Percentiles rank a stretch among this genome's conserved stretches.
Conservation (phyloP, 2,113 vertebrate genomes). For the Gavia stellata region DNA sequence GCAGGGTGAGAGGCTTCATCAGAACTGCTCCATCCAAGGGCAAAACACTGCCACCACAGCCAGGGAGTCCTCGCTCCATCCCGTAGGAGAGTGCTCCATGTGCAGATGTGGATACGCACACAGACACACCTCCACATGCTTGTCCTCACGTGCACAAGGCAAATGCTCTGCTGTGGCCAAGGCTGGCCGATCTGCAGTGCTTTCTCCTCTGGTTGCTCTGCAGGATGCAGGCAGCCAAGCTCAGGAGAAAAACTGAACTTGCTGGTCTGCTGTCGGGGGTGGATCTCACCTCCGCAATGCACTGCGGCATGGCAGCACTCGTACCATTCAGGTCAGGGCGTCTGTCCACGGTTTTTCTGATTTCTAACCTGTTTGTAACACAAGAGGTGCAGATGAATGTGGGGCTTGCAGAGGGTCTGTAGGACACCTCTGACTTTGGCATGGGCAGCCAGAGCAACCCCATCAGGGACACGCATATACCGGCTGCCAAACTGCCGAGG, state of each 20-base stretch:
- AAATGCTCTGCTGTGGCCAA: background rate
- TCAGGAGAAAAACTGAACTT: background rate
- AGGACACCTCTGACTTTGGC: background rate
- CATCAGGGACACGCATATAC: rapidly evolving
- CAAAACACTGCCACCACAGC: background rate
- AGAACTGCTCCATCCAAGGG: rapidly evolving
- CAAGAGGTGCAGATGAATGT: background rate
- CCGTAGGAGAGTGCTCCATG: background rate
- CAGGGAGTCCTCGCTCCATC: background rate
- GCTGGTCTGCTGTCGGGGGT: background rate
- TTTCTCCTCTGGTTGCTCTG: background rate
- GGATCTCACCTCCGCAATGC: background rate
- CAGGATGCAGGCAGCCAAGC: background rate
- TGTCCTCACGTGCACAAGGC: rapidly evolving
- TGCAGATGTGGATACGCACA: background rate
- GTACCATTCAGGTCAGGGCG: rapidly evolving
- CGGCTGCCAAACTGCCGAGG: background rate
- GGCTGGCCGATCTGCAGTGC: background rate
- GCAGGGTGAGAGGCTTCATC: background rate
- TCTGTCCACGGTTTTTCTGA: background rate
- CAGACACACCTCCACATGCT: background rate
- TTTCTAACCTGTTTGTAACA: background rate
- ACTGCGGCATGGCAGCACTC: rapidly evolving
- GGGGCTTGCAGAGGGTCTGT: background rate
- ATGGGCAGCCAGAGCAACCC: background rate